Evolutionary conservation across 1,140 invertebrate genomes (phyloP).

Genomic region (Matsumurasca onukii): DNA sequence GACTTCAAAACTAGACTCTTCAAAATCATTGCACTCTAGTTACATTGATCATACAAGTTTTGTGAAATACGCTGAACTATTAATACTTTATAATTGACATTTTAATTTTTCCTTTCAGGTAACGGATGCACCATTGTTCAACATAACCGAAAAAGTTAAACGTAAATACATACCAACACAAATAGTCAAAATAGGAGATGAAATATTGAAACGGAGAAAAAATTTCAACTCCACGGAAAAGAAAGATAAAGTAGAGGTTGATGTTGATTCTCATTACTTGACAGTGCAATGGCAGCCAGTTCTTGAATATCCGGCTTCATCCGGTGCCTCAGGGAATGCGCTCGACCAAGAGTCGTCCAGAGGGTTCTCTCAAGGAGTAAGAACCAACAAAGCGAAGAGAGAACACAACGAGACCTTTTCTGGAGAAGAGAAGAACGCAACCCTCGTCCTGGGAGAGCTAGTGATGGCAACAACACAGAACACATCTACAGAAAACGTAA

Average conservation of each 20-base stretch:
- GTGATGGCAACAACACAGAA: background rate
- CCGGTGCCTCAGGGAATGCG: constrained; percentile 28
- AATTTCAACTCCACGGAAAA: constrained; percentile 6
- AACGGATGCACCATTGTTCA: no score
- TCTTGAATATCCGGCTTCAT: constrained; percentile 30
- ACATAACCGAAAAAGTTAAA: no score
- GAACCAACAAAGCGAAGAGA: background rate
- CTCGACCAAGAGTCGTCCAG: constrained; percentile 21
- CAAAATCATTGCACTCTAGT: no score
- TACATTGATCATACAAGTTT: no score
- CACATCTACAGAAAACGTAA: background rate
- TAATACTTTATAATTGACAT: no score
- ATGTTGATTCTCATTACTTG: constrained; percentile 35
- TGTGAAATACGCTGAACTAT: no score
- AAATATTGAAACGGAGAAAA: constrained; percentile 29
- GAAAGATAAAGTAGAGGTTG: background rate
- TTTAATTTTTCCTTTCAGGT: no score
- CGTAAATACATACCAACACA: constrained; percentile 41
- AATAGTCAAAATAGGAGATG: constrained; percentile 45
- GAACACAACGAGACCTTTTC: background rate
- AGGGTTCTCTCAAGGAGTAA: background rate
- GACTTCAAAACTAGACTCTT: no score
- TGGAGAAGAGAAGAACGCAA: constrained; percentile 9
- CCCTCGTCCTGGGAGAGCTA: constrained; percentile 14
- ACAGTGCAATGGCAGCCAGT: constrained; percentile 38